Evolutionary conservation across 1,140 invertebrate species (phyloP).

Genomic region (Frieseomelitta varia): DNA sequence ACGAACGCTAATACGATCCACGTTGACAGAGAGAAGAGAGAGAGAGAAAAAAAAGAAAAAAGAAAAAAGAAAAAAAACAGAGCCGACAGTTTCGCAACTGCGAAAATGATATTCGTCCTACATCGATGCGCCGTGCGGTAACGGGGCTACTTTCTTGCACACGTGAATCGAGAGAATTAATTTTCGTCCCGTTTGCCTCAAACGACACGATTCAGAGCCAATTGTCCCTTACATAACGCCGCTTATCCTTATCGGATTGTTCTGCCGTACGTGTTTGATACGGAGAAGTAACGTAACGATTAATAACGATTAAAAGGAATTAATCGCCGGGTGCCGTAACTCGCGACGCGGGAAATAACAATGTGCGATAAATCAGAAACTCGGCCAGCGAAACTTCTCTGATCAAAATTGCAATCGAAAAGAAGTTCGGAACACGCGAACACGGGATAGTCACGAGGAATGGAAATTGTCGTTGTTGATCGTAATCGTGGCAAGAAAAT

Average conservation of each 20-base stretch:
- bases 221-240: background rate
- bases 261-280: background rate
- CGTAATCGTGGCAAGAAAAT: background rate
- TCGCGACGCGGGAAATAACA: background rate
- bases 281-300: too few species aligned
- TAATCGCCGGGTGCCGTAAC: background rate
- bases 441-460: background rate
- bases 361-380: background rate
- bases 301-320: background rate
- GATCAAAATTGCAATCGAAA: background rate
- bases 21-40: conserved; percentile 15
- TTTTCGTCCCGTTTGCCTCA: background rate
- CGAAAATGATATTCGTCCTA: conserved; percentile 11
- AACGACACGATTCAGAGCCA: background rate
- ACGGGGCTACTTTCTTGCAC: background rate
- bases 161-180: conserved; percentile 19
- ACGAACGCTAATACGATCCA: conserved; percentile 24
- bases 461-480: too few species aligned
- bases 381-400: background rate
- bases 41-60: background rate
- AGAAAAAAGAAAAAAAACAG: background rate
- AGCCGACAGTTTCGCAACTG: conserved; percentile 30
- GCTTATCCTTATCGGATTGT: background rate
- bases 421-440: background rate
- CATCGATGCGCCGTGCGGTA: conserved; percentile 15